These are phyloP conservation scores for Seira musarum DNA, from an alignment of 2,888 invertebrate genomes.

Conservation along the genomic window DNA sequence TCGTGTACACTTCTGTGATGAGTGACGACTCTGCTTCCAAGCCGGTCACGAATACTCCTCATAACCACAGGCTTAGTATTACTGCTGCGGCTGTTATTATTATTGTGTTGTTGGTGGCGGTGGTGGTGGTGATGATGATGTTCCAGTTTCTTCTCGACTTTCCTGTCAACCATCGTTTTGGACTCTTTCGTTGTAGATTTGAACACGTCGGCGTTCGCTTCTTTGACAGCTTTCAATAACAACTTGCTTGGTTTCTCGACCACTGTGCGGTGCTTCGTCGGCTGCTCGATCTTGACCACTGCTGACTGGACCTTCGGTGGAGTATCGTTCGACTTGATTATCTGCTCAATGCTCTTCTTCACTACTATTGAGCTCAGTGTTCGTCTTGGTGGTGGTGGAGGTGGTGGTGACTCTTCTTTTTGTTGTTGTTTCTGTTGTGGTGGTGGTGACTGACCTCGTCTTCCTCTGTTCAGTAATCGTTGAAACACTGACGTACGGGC, in stretches of 20 bases:
- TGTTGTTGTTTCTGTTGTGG: no score
- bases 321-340: constrained; percentile 12
- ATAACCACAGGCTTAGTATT: no score
- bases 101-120: no score
- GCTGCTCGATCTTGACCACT: constrained; percentile 18
- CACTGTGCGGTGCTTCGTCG: not conserved
- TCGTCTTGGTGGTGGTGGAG: constrained; percentile 15
- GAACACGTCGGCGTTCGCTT: constrained; percentile 28
- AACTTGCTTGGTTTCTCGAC: constrained; percentile 24
- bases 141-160: constrained; percentile 19
- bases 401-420: not conserved
- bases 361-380: constrained; percentile 11
- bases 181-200: not conserved
- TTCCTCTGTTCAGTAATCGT: not conserved
- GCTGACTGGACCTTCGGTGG: constrained; percentile 4
- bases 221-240: constrained; percentile 18
- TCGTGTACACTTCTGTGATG: constrained; percentile 9
- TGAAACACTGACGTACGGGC: not conserved
- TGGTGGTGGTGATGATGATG: not conserved
- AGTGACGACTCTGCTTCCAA: constrained; percentile 22
- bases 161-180: not conserved
- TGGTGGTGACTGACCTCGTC: not conserved
- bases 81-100: no score
- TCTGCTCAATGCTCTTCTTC: constrained; percentile 11
- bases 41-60: not conserved